Percentiles rank a stretch among this genome's conserved stretches.
These are phyloP conservation scores for Leptothorax acervorum DNA, from an alignment of 2,888 invertebrate species.

Conservation along the genomic window DNA sequence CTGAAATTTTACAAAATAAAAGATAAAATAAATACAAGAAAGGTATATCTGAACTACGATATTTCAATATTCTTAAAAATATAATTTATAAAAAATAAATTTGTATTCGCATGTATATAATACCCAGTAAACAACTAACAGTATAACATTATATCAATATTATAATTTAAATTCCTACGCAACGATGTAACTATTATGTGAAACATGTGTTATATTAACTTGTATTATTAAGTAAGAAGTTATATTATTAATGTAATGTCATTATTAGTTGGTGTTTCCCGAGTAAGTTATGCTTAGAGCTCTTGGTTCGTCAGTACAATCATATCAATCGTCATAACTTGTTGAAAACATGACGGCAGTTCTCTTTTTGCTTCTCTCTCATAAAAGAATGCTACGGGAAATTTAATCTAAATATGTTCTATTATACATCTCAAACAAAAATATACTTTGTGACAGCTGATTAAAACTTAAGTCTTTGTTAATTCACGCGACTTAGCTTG, in stretches of 20 bases:
- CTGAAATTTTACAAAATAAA: not conserved
- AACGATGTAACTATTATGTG: too few relatives aligned
- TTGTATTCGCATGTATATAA: not conserved
- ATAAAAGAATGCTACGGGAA: not conserved
- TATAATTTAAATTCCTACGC: too few relatives aligned
- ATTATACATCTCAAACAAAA: not conserved
- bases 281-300: not conserved
- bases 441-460: not conserved
- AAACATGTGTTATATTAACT: too few relatives aligned
- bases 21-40: slow-evolving; percentile 1
- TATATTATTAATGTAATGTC: too few relatives aligned
- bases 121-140: too few relatives aligned
- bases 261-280: too few relatives aligned
- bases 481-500: not conserved
- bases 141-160: too few relatives aligned
- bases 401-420: not conserved
- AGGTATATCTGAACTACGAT: not conserved
- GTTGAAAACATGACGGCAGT: not conserved
- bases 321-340: not conserved
- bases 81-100: not conserved
- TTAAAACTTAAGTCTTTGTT: slow-evolving; percentile 24
- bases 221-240: too few relatives aligned
- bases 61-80: not conserved
- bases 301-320: not conserved
- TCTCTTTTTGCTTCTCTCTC: not conserved